Percentiles rank a stretch among this genome's conserved stretches.
phyloP scores from a whole-genome alignment of 35 echinoderm and acorn worm genomes.

The Ophiothrix spiculata region DNA sequence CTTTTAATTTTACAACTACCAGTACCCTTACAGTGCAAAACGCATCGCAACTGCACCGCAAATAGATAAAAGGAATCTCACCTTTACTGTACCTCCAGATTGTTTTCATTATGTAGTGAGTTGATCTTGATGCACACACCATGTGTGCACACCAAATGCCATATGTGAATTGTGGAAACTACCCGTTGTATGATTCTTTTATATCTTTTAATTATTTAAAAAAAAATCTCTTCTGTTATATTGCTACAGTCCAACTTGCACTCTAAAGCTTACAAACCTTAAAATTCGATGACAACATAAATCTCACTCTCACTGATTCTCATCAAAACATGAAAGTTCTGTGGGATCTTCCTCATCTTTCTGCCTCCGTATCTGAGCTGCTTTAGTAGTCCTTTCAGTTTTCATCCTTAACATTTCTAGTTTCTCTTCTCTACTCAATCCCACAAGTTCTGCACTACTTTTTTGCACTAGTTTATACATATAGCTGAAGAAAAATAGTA shows the following conservation, averaged over 20 bases:
- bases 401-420: background rate
- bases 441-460: constrained; percentile 13
- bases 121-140: no score
- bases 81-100: no score
- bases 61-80: no score
- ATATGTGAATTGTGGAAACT: no score
- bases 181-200: no score
- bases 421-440: background rate
- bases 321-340: background rate
- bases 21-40: no score
- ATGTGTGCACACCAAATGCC: no score
- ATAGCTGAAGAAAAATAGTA: constrained; percentile 85
- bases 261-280: background rate
- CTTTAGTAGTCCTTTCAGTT: background rate
- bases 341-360: background rate
- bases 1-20: no score
- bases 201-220: no score
- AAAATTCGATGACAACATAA: background rate
- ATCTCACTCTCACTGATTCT: background rate
- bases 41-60: no score
- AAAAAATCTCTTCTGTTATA: background rate
- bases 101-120: no score
- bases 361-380: background rate
- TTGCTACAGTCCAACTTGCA: background rate
- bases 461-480: constrained; percentile 75